Evolutionary conservation across 2,888 invertebrate genomes (phyloP).

Genomic region (Amphipoea oculea): DNA sequence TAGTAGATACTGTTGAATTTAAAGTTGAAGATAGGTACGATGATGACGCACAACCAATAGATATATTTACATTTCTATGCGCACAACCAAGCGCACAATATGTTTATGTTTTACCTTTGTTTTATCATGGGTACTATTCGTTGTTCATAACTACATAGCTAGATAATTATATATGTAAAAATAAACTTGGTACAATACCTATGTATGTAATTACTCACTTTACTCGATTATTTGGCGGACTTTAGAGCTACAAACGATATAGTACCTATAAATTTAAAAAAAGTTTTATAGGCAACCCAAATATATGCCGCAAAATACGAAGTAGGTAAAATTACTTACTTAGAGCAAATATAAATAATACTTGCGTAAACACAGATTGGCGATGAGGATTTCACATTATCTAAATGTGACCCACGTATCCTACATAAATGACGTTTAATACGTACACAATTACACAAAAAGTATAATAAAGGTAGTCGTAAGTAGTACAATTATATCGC

Average conservation of each 20-base stretch:
- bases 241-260: background rate
- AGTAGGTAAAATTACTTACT: background rate
- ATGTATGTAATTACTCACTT: background rate
- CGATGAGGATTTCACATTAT: background rate
- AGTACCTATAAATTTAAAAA: background rate
- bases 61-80: too few species aligned
- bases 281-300: too few species aligned
- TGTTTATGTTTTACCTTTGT: background rate
- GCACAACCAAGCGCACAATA: conserved; percentile 22
- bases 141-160: background rate
- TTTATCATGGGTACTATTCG: background rate
- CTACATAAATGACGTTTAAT: too few species aligned
- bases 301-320: conserved; percentile 12
- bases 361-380: conserved; percentile 3
- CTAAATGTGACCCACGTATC: too few species aligned
- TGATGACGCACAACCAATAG: conserved; percentile 8
- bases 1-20: background rate
- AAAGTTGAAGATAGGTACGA: background rate
- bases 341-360: background rate
- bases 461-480: too few species aligned
- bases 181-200: background rate
- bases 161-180: background rate
- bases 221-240: conserved; percentile 7
- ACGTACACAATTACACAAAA: too few species aligned
- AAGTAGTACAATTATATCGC: too few species aligned